Evolutionary conservation across 2,113 vertebrate genomes (phyloP).

Genomic region (Mormyrus iriodes): DNA sequence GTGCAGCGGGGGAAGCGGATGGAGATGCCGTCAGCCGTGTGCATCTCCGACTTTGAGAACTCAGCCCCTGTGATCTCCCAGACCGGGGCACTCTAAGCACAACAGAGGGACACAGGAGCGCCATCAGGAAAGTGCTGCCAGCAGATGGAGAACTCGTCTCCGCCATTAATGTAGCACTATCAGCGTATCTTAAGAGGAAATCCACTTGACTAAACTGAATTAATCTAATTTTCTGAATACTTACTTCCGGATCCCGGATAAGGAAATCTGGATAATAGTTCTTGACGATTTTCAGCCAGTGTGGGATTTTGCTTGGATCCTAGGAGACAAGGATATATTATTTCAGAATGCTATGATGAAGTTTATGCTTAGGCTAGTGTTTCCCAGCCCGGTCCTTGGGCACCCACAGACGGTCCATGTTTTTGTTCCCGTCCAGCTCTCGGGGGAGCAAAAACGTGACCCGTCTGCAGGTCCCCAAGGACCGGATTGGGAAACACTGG

Average conservation of each 20-base stretch:
- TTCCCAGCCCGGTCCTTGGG: background rate
- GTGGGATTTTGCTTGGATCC: constrained; percentile 91
- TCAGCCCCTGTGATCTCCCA: constrained; percentile 98
- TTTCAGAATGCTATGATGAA: background rate
- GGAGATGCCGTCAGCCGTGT: constrained; percentile 93
- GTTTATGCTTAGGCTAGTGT: background rate
- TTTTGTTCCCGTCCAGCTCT: background rate
- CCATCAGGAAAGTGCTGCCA: background rate
- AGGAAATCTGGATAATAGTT: constrained; percentile 98
- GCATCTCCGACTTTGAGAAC: constrained; percentile 90
- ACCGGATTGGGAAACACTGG: background rate
- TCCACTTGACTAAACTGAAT: background rate
- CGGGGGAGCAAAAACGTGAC: background rate
- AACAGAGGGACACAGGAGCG: background rate
- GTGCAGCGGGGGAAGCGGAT: constrained; percentile 97
- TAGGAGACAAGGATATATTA: constrained; percentile 36
- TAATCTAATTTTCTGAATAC: constrained; percentile 14
- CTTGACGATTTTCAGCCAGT: constrained; percentile 93
- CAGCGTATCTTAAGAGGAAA: background rate
- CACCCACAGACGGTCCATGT: background rate
- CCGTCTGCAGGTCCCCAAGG: background rate
- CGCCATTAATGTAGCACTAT: background rate
- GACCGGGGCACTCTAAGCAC: constrained; percentile 75
- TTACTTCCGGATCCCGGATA: constrained; percentile 87
- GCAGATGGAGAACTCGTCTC: background rate